A percentile compares a stretch with the other conserved stretches of the same genome.
These are phyloP conservation scores for Homalodisca vitripennis DNA, from an alignment of 1,140 invertebrate species.

Conservation along the genomic window DNA sequence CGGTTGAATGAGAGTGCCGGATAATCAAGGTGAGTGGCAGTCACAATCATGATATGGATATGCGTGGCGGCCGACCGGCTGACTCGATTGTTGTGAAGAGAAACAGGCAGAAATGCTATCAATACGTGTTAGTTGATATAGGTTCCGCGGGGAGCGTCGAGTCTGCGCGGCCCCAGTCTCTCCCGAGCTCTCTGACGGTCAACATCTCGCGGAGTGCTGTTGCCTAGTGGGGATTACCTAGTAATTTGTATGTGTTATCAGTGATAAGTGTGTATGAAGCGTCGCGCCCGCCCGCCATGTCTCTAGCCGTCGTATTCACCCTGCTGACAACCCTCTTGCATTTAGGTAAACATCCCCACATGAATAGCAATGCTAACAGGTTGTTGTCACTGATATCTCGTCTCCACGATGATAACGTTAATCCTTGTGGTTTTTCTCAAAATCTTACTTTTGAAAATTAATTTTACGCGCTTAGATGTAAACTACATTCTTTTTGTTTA, in stretches of 20 bases:
- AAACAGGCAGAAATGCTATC: neutral
- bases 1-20: too few species aligned
- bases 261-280: constrained; percentile 18
- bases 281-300: constrained; percentile 9
- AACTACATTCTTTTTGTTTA: too few species aligned
- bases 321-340: neutral
- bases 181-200: neutral
- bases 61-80: neutral
- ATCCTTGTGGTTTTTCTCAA: too few species aligned
- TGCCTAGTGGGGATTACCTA: constrained; percentile 23
- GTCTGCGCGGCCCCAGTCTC: neutral
- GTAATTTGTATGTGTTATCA: neutral
- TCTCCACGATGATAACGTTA: too few species aligned
- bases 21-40: constrained; percentile 15
- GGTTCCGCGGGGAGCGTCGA: neutral
- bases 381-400: too few species aligned
- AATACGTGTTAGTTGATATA: constrained; percentile 7
- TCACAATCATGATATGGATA: too few species aligned
- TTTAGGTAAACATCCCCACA: too few species aligned
- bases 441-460: too few species aligned
- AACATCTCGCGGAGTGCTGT: neutral
- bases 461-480: too few species aligned
- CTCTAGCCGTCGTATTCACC: neutral
- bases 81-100: neutral
- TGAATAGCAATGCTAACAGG: too few species aligned